Conservation (phyloP, 2,113 vertebrate species). For the Phyllopteryx taeniolatus region DNA sequence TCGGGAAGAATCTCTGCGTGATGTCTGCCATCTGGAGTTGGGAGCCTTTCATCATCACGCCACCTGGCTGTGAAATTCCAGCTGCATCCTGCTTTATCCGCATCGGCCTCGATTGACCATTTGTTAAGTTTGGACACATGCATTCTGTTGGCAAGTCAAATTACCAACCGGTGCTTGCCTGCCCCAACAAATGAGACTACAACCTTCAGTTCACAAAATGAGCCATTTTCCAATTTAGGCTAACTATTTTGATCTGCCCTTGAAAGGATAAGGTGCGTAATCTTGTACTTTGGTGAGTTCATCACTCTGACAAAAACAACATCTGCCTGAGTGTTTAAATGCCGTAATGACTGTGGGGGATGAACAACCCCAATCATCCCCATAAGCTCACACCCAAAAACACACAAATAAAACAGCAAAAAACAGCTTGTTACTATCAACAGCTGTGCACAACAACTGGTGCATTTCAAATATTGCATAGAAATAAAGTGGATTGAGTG, state of each 20-base stretch:
- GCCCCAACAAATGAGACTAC: conserved; percentile 26
- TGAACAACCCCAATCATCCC: conserved; percentile 19
- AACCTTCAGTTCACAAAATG: conserved; percentile 31
- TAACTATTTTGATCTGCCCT: conserved; percentile 40
- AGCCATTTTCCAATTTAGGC: conserved; percentile 34
- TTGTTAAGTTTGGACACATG: conserved; percentile 22
- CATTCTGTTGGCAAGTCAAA: background rate
- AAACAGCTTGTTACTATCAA: conserved; percentile 17
- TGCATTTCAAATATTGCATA: conserved; percentile 3
- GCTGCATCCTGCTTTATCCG: conserved; percentile 33
- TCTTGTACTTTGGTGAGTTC: conserved; percentile 46
- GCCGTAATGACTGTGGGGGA: conserved; percentile 42
- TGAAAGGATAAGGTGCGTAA: conserved; percentile 36
- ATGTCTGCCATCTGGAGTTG: conserved; percentile 58
- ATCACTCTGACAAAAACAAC: conserved; percentile 48
- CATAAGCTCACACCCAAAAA: conserved; percentile 12
- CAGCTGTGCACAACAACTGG: conserved; percentile 22
- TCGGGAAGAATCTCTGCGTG: conserved; percentile 42
- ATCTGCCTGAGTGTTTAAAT: conserved; percentile 62
- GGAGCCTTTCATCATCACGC: conserved; percentile 46
- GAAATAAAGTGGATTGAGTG: conserved; percentile 12
- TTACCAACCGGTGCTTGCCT: conserved; percentile 15
- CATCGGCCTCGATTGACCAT: conserved; percentile 18
- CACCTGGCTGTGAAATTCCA: conserved; percentile 44
- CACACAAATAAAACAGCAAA: conserved; percentile 13